phyloP scores from a whole-genome alignment of 2,797 vertebrate species.

The Melanotaenia boesemani region DNA sequence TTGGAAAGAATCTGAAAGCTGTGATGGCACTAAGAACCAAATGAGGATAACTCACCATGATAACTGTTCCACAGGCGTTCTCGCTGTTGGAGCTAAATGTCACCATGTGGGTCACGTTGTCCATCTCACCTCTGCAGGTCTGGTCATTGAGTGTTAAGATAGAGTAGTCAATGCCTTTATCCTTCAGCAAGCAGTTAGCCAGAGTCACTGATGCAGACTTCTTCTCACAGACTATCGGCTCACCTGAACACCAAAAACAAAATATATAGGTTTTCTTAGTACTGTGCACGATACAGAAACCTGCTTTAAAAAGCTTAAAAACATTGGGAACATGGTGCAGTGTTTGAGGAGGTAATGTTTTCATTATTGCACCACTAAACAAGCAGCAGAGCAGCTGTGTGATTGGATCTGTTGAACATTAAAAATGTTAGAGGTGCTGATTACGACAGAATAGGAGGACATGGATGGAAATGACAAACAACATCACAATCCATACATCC shows the following conservation, averaged over 20 bases:
- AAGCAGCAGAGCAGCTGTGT: too few relatives aligned
- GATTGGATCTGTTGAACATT: too few relatives aligned
- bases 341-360: too few relatives aligned
- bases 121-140: neutral
- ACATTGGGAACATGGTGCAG: too few relatives aligned
- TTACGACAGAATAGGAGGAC: too few relatives aligned
- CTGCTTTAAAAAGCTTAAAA: too few relatives aligned
- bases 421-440: too few relatives aligned
- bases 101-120: constrained; percentile 10
- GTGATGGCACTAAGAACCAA: neutral
- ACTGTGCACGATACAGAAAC: too few relatives aligned
- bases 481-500: too few relatives aligned
- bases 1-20: neutral
- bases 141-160: neutral
- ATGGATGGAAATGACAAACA: too few relatives aligned
- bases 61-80: constrained; percentile 1
- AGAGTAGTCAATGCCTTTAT: neutral
- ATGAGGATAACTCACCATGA: constrained; percentile 12
- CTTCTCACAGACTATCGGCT: neutral
- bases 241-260: constrained; percentile 4
- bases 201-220: constrained; percentile 7
- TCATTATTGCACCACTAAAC: too few relatives aligned
- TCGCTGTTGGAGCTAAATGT: neutral
- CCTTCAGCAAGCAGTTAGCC: constrained; percentile 30
- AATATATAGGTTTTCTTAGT: neutral